These are phyloP conservation scores for Apoda limacodes DNA, from an alignment of 2,888 invertebrate genomes.

Conservation along the genomic window DNA sequence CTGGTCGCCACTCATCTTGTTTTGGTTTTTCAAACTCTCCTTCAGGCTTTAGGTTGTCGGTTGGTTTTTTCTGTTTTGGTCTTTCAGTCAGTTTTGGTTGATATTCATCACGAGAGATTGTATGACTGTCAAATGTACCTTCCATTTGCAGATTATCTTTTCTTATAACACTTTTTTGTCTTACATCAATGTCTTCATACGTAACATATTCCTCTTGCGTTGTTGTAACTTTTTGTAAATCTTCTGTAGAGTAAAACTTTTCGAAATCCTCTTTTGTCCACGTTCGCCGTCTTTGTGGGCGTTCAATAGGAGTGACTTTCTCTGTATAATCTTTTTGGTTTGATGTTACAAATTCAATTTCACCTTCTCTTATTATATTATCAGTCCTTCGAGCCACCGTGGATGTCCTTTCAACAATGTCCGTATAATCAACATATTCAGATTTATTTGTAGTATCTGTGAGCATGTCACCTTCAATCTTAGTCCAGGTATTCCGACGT, in stretches of 20 bases:
- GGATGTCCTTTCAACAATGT: constrained; percentile 69
- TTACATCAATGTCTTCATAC: constrained; percentile 70
- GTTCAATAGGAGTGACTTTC: constrained; percentile 67
- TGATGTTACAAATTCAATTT: constrained; percentile 75
- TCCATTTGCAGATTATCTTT: constrained; percentile 64
- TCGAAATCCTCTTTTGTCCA: constrained; percentile 81
- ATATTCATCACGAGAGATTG: constrained; percentile 62
- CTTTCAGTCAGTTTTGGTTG: constrained; percentile 41
- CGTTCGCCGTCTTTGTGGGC: constrained; percentile 72
- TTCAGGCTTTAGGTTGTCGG: constrained; percentile 67
- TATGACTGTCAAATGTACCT: constrained; percentile 55
- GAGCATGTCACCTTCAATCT: constrained; percentile 79
- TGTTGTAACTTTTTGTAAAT: constrained; percentile 70
- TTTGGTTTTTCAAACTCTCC: constrained; percentile 53
- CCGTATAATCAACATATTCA: constrained; percentile 75
- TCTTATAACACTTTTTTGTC: constrained; percentile 46
- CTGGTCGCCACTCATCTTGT: constrained; percentile 42
- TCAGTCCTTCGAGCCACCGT: constrained; percentile 71
- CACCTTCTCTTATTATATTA: constrained; percentile 76
- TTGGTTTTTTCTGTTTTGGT: constrained; percentile 42
- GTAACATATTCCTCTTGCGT: constrained; percentile 75
- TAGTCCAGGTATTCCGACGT: constrained; percentile 82
- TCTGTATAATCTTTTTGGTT: constrained; percentile 73
- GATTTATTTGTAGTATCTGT: constrained; percentile 76
- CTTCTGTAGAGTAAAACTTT: constrained; percentile 73